Evolutionary conservation across 2,888 invertebrate genomes (phyloP).

Genomic region (Platerodrilus igneus): DNA sequence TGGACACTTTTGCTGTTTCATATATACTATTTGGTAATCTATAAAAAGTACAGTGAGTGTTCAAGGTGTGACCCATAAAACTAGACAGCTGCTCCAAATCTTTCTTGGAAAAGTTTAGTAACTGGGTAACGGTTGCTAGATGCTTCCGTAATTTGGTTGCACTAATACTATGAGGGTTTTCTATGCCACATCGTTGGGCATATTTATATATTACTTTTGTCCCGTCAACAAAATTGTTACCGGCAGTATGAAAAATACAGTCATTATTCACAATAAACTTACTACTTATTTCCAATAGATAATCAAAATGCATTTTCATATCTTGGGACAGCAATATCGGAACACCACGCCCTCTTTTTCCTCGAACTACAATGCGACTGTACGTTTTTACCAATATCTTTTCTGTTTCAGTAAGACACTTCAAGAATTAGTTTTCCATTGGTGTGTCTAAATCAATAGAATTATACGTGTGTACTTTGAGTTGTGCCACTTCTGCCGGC

Average conservation of each 20-base stretch:
- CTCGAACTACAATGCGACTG: constrained; percentile 16
- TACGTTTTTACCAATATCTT: constrained; percentile 20
- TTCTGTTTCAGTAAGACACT: constrained; percentile 23
- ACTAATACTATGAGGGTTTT: constrained; percentile 13
- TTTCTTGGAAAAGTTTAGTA: constrained; percentile 2
- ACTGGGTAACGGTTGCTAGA: constrained; percentile 17
- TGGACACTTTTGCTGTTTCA: constrained; percentile 8
- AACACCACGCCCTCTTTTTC: constrained; percentile 17
- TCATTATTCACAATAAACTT: constrained; percentile 18
- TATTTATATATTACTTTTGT: constrained; percentile 25
- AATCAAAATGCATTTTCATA: constrained; percentile 24
- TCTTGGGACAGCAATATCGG: constrained; percentile 20
- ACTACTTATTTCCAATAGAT: constrained; percentile 12
- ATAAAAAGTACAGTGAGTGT: constrained; percentile 5
- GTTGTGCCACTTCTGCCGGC: constrained; percentile 23
- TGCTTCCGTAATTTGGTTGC: constrained; percentile 26
- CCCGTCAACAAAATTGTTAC: constrained; percentile 20
- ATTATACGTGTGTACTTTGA: constrained; percentile 7
- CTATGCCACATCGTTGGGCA: constrained; percentile 17
- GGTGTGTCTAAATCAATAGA: constrained; percentile 11
- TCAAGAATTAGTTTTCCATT: constrained; percentile 14
- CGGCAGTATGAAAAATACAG: constrained; percentile 19
- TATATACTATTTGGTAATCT: constrained; percentile 4
- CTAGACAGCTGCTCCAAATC: constrained; percentile 5
- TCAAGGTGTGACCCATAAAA: constrained; percentile 9